Conservation (phyloP, 2,113 vertebrate genomes). For the Bubo bubo region DNA sequence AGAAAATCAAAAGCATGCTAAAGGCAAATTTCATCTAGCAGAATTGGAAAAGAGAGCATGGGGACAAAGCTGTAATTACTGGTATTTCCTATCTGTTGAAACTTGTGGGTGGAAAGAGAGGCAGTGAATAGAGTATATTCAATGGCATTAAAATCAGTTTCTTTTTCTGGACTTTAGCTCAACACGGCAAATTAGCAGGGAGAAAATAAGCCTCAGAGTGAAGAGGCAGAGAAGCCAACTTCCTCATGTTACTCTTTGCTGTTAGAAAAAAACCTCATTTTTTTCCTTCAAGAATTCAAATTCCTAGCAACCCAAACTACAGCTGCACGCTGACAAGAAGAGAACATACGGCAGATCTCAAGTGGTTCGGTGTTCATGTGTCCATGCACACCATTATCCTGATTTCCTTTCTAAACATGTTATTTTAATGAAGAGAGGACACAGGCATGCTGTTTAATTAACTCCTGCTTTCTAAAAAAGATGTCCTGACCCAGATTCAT, state of each 20-base stretch:
- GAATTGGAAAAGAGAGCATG: conserved; percentile 50
- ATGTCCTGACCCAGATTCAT: background rate
- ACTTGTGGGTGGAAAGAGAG: conserved; percentile 46
- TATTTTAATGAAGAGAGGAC: conserved; percentile 4
- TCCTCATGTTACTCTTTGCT: conserved; percentile 12
- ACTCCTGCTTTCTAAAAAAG: background rate
- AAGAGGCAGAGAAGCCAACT: conserved; percentile 47
- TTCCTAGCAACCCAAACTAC: background rate
- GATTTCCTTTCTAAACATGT: conserved; percentile 8
- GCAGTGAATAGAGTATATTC: conserved; percentile 49
- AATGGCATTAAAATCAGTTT: conserved; percentile 35
- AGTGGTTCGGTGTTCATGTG: background rate
- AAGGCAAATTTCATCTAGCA: conserved; percentile 51
- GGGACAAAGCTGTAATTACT: conserved; percentile 64
- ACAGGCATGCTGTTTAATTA: conserved; percentile 21
- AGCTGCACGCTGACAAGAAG: background rate
- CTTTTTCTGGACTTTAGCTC: conserved; percentile 64
- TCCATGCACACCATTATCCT: background rate
- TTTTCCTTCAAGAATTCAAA: conserved; percentile 23
- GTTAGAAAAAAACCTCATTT: background rate
- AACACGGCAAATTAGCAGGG: conserved; percentile 59
- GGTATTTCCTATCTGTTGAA: conserved; percentile 62
- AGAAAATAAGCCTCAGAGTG: conserved; percentile 46
- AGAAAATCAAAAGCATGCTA: conserved; percentile 49
- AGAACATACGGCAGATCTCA: background rate